phyloP scores from a whole-genome alignment of 2,797 vertebrate species.

The Kryptolebias ocellatus region DNA sequence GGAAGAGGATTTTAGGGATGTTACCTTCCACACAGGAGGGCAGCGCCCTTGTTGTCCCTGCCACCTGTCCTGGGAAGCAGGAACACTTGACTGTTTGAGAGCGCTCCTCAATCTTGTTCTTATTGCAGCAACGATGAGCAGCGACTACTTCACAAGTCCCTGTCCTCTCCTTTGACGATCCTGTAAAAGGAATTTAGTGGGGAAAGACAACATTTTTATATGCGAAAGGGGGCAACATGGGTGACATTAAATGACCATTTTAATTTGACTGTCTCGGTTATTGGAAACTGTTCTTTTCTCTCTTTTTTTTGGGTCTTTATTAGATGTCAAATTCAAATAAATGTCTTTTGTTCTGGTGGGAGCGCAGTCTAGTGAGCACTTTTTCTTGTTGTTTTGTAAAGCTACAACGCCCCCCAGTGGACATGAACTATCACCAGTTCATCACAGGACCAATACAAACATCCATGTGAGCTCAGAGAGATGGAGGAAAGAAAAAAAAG shows the following conservation, averaged over 20 bases:
- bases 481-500: constrained; percentile 2
- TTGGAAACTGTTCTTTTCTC: not conserved
- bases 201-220: constrained; percentile 6
- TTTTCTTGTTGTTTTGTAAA: constrained; percentile 30
- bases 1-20: constrained; percentile 29
- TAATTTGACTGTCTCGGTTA: not conserved
- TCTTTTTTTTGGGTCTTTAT: constrained; percentile 10
- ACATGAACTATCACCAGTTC: constrained; percentile 5
- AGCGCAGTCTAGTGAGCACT: not conserved
- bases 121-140: constrained; percentile 95
- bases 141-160: constrained; percentile 95
- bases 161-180: constrained; percentile 87
- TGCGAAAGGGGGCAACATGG: not conserved
- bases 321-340: not conserved
- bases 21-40: constrained; percentile 96
- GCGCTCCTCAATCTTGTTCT: constrained; percentile 93
- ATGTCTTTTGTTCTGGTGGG: not conserved
- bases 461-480: not conserved
- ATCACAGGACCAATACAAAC: not conserved
- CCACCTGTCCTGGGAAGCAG: constrained; percentile 95
- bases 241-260: not conserved
- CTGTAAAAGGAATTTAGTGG: constrained; percentile 67
- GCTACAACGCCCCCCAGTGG: constrained; percentile 72
- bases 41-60: constrained; percentile 89
- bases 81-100: constrained; percentile 97